A percentile compares a stretch with the other conserved stretches of the same genome.
These are phyloP conservation scores for Mycteria americana DNA, from an alignment of 2,797 vertebrate genomes.

Conservation along the genomic window DNA sequence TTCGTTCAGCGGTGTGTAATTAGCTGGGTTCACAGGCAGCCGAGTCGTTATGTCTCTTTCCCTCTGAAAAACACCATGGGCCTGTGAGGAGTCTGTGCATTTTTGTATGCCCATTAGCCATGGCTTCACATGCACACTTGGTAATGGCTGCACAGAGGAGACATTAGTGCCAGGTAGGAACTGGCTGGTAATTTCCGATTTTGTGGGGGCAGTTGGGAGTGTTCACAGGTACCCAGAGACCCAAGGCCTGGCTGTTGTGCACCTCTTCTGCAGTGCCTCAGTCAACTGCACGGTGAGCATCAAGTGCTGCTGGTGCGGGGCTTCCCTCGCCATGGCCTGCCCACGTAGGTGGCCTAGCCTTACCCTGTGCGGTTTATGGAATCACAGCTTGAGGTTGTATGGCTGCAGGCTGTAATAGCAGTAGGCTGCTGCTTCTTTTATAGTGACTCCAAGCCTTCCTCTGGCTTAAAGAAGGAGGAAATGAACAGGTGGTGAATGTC, in stretches of 20 bases:
- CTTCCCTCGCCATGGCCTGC: neutral
- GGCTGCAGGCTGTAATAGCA: neutral
- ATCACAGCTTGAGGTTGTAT: rapidly evolving
- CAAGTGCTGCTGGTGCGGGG: rapidly evolving
- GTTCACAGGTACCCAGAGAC: rapidly evolving
- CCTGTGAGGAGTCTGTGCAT: rapidly evolving
- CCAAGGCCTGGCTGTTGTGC: too few relatives aligned
- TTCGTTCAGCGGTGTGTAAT: rapidly evolving
- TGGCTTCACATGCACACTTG: rapidly evolving
- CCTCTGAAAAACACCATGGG: neutral
- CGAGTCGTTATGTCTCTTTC: rapidly evolving
- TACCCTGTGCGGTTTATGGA: rapidly evolving
- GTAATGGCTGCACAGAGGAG: rapidly evolving
- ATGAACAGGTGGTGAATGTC: slow-evolving; percentile 28
- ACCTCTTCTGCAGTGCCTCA: rapidly evolving
- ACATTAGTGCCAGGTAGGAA: rapidly evolving
- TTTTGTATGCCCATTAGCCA: rapidly evolving
- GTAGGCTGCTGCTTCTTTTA: neutral
- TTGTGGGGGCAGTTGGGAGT: rapidly evolving
- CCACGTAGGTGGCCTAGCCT: rapidly evolving
- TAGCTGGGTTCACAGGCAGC: neutral
- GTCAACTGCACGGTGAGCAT: rapidly evolving
- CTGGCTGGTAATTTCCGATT: rapidly evolving
- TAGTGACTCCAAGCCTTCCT: neutral
- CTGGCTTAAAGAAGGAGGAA: neutral